Percentiles rank a stretch among this genome's conserved stretches.
phyloP scores from a whole-genome alignment of 2,888 invertebrate species.

The Dryadula phaetusa region DNA sequence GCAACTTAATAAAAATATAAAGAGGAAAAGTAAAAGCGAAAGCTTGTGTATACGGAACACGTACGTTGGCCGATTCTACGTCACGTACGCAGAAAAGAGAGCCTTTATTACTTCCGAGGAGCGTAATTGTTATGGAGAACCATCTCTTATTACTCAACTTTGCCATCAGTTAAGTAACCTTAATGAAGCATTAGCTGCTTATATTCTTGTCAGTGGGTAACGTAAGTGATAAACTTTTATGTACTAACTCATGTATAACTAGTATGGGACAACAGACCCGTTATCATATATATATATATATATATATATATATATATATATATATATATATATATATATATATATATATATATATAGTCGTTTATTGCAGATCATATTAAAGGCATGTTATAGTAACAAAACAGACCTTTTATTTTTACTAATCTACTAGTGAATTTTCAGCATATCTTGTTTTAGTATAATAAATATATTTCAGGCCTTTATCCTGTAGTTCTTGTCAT shows the following conservation, averaged over 20 bases:
- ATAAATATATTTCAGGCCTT: no score
- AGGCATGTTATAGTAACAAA: no score
- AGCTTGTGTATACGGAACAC: conserved; percentile 67
- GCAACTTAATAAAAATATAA: conserved; percentile 49
- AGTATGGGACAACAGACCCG: no score
- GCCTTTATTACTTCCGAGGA: conserved; percentile 79
- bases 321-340: no score
- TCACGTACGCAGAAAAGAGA: conserved; percentile 76
- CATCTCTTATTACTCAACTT: conserved; percentile 74
- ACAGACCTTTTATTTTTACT: no score
- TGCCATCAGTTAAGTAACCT: conserved; percentile 56
- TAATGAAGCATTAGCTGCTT: conserved; percentile 54
- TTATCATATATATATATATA: no score
- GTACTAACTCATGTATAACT: neutral
- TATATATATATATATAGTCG: no score
- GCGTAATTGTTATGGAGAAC: conserved; percentile 79
- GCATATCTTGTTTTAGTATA: no score
- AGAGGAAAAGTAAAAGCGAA: conserved; percentile 60
- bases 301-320: no score
- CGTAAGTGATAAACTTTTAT: conserved; percentile 8
- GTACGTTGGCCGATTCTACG: conserved; percentile 70
- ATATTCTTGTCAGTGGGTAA: conserved; percentile 19
- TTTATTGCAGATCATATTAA: no score
- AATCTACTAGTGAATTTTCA: no score
- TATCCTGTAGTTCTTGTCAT: no score